Conservation (phyloP, 2,113 vertebrate genomes). For the Planiliza haematocheilus region DNA sequence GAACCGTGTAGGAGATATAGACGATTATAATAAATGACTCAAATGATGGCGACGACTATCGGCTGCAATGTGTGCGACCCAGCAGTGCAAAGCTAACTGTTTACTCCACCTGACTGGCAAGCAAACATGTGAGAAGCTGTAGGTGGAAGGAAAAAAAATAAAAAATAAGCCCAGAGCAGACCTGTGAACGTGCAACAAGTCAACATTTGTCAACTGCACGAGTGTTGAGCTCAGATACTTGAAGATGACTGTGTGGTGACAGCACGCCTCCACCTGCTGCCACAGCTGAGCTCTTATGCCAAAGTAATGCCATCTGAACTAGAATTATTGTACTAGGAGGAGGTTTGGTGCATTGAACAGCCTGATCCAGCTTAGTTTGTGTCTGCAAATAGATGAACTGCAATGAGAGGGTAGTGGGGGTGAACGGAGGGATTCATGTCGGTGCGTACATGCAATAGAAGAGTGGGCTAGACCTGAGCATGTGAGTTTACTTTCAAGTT, state of each 20-base stretch:
- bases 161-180: constrained; percentile 18
- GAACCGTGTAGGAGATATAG: neutral
- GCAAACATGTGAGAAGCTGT: constrained; percentile 10
- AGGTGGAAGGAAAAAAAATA: constrained; percentile 39
- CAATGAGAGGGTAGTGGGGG: constrained; percentile 13
- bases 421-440: constrained; percentile 12
- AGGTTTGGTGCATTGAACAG: constrained; percentile 36
- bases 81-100: constrained; percentile 7
- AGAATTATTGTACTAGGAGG: constrained; percentile 26
- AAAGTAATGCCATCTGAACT: constrained; percentile 42
- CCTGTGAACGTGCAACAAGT: constrained; percentile 31
- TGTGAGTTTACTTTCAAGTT: constrained; percentile 18
- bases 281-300: constrained; percentile 50
- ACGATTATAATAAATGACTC: neutral
- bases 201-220: constrained; percentile 35
- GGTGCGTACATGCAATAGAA: neutral
- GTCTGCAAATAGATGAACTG: constrained; percentile 54
- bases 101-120: constrained; percentile 33
- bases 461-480: neutral
- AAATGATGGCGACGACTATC: neutral
- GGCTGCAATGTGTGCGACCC: neutral
- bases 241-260: constrained; percentile 43
- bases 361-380: constrained; percentile 57
- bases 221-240: constrained; percentile 26
- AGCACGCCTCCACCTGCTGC: constrained; percentile 57